These are phyloP conservation scores for Dioctria rufipes DNA, from an alignment of 2,888 invertebrate genomes.

Conservation along the genomic window DNA sequence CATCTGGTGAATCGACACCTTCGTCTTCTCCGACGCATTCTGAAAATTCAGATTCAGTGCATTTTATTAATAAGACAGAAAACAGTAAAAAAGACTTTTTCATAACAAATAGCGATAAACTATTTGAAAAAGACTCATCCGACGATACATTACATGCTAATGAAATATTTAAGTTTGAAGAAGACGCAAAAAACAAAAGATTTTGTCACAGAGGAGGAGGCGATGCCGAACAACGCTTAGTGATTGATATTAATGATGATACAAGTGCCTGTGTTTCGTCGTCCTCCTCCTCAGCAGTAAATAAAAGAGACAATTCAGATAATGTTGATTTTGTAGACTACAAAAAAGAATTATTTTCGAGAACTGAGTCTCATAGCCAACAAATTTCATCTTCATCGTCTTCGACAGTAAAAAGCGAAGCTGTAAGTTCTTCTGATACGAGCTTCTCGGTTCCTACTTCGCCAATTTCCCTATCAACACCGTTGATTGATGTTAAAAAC, in stretches of 20 bases:
- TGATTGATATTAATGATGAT: conserved; percentile 59
- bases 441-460: conserved; percentile 72
- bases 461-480: conserved; percentile 72
- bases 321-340: conserved; percentile 31
- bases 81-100: conserved; percentile 57
- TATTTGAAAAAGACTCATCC: conserved; percentile 66
- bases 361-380: conserved; percentile 30
- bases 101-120: conserved; percentile 61
- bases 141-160: conserved; percentile 32
- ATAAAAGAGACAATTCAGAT: conserved; percentile 42
- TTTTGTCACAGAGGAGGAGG: conserved; percentile 60
- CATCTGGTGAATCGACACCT: conserved; percentile 71
- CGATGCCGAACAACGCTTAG: conserved; percentile 55
- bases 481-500: conserved; percentile 70
- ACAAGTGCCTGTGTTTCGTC: conserved; percentile 62
- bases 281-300: conserved; percentile 61
- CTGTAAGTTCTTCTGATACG: conserved; percentile 61
- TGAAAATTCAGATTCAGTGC: conserved; percentile 67
- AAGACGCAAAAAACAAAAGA: conserved; percentile 53
- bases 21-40: conserved; percentile 70
- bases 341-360: conserved; percentile 5
- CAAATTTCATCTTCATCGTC: conserved; percentile 67
- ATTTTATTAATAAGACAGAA: conserved; percentile 62
- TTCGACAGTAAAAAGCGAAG: conserved; percentile 69
- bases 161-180: conserved; percentile 37